Conservation (phyloP, 2,888 invertebrate species). For the Eubasilissa splendida region DNA sequence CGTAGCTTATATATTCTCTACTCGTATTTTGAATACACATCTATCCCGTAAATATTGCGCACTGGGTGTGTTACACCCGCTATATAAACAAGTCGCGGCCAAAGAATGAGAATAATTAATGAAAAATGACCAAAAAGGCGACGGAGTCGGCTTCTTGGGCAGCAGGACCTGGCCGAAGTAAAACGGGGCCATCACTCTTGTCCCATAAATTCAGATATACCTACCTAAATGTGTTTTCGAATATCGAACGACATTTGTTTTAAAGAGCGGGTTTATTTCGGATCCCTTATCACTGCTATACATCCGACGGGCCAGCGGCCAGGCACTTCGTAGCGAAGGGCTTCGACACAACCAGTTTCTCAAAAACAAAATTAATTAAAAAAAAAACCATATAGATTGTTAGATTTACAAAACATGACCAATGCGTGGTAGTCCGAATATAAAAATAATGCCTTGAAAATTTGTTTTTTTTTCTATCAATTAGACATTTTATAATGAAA, state of each 20-base stretch:
- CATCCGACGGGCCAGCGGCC: background rate
- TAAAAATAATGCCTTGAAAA: too few relatives aligned
- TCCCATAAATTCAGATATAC: constrained; percentile 12
- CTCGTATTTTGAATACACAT: too few relatives aligned
- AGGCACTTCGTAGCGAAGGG: background rate
- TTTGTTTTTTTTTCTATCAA: too few relatives aligned
- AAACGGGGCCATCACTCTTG: background rate
- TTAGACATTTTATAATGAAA: too few relatives aligned
- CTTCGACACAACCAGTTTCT: background rate
- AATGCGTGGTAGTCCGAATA: background rate
- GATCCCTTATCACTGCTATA: constrained; percentile 6
- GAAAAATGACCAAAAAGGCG: too few relatives aligned
- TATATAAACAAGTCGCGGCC: background rate
- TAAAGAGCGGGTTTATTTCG: constrained; percentile 18
- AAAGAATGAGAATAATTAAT: background rate
- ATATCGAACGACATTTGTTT: constrained; percentile 37
- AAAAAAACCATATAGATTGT: background rate
- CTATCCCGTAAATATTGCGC: too few relatives aligned
- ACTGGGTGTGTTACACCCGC: too few relatives aligned
- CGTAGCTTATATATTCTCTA: too few relatives aligned
- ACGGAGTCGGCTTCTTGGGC: background rate
- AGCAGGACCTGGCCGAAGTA: background rate
- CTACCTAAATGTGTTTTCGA: constrained; percentile 15
- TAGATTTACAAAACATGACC: background rate
- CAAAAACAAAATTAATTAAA: background rate